phyloP scores from a whole-genome alignment of 2,888 invertebrate species.

The Eurytoma californica region DNA sequence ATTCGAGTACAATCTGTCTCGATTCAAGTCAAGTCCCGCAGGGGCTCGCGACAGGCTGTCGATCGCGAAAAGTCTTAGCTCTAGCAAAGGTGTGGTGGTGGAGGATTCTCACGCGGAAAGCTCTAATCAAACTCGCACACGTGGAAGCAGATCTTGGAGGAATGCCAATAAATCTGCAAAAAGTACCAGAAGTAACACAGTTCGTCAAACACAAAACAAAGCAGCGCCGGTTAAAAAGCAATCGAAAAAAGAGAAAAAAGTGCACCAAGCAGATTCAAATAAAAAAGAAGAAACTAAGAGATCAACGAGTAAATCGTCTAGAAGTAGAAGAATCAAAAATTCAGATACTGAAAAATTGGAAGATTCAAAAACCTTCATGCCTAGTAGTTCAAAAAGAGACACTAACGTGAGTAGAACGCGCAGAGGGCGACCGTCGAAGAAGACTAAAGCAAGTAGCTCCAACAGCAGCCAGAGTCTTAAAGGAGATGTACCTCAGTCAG shows the following conservation, averaged over 20 bases:
- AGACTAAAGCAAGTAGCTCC: slow-evolving; percentile 1
- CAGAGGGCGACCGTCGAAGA: background rate
- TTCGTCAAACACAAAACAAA: slow-evolving; percentile 25
- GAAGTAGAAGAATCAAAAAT: background rate
- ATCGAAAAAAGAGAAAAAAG: background rate
- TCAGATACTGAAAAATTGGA: background rate
- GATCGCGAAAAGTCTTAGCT: background rate
- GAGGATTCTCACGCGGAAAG: slow-evolving; percentile 21
- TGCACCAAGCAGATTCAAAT: background rate
- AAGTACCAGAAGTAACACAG: slow-evolving; percentile 4
- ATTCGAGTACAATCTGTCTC: slow-evolving; percentile 15
- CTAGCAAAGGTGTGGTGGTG: slow-evolving; percentile 28
- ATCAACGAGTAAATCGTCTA: background rate
- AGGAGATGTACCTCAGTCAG: background rate
- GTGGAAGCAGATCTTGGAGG: background rate
- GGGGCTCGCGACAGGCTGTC: background rate
- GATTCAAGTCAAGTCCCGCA: too few relatives aligned
- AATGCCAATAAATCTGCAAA: background rate
- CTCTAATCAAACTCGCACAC: background rate
- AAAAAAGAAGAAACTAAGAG: background rate
- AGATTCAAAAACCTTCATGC: background rate
- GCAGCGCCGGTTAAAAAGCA: background rate
- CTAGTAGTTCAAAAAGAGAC: slow-evolving; percentile 1
- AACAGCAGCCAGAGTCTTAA: background rate
- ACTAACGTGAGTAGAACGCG: background rate